Evolutionary conservation across 2,797 vertebrate species (phyloP).

Genomic region (Catamblyrhynchus diadema): DNA sequence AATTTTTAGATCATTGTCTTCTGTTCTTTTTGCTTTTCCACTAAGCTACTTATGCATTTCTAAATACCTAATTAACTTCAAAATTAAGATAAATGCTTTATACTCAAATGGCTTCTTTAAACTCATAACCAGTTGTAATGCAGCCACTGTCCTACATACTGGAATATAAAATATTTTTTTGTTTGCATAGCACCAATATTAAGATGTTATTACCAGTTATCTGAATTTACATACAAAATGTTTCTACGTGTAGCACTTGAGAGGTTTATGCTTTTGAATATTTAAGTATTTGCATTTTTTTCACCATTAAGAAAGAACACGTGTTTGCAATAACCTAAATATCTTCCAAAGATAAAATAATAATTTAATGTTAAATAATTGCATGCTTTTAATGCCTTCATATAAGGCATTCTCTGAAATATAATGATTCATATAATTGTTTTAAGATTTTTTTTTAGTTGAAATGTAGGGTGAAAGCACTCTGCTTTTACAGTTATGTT

Average conservation of each 20-base stretch:
- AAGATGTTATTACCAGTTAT: not conserved
- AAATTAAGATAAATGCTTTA: not conserved
- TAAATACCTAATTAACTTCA: not conserved
- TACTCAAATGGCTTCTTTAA: not conserved
- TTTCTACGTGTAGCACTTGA: not conserved
- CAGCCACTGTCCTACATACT: not conserved
- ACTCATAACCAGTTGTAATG: not conserved
- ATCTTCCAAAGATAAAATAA: not conserved
- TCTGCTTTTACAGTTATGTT: rapidly evolving
- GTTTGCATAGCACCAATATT: not conserved
- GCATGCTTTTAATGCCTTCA: not conserved
- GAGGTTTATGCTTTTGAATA: not conserved
- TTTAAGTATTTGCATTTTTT: not conserved
- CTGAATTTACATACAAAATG: not conserved
- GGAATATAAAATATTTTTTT: not conserved
- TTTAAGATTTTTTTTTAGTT: not conserved
- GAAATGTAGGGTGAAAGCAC: rapidly evolving
- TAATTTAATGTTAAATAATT: not conserved
- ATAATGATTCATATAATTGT: not conserved
- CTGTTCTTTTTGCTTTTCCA: not conserved
- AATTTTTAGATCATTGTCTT: not conserved
- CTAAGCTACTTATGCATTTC: not conserved
- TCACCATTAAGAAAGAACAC: not conserved
- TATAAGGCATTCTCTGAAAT: not conserved
- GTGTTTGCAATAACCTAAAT: not conserved